Base-by-base conservation (phyloP, 1,140 invertebrate genomes). In the Aphis craccivora region DNA sequence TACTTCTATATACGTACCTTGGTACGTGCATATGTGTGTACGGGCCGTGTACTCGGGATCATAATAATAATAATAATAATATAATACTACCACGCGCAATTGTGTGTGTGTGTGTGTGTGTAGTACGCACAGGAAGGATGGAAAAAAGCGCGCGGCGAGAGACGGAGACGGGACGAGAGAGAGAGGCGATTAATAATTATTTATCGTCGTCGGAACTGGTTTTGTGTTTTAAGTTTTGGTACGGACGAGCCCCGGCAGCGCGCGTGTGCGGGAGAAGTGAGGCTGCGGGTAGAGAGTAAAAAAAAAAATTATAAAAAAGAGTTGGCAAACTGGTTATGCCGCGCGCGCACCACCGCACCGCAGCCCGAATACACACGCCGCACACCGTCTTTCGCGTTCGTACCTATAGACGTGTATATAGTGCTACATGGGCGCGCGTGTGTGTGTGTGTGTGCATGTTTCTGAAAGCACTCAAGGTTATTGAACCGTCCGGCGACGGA, bases 171-270 rank as follows among this genome's bases (percentile, higher is more conserved):
- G 35, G 51, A 81, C 90, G 90, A 94, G 94, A 94, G 94, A 95
- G 94, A 94, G 94, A 51, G 9, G 9, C 90, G 94, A 93, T 94
- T 94, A 94, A 93, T 94, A 94, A 94, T 94, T 94, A 94, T 93
- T 90, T 91, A 94, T 94, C 93, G 93, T 94, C 94, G 94, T 94
- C 94, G 94, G 94, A 93, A 93, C 91, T 84, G 91, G 81, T 93
- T 93, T 90, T 55, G 81, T 84, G 91, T 93, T 93, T 93, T 93
- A 25, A 93, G 91, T 93, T 93, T 93, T 86, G 91, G 91, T 86
- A 55, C 48, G 91, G 37, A 84, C 91, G 30, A 83, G 87, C 87
- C 37, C 25, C 90, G 55, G 67, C 60, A 22, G 20, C 40, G 43
- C 30, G 30, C 89, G 60, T 18, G 60, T 18, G 35, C 90, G 37